phyloP scores from a whole-genome alignment of 2,888 invertebrate species.

The Neoitamus cyanurus region DNA sequence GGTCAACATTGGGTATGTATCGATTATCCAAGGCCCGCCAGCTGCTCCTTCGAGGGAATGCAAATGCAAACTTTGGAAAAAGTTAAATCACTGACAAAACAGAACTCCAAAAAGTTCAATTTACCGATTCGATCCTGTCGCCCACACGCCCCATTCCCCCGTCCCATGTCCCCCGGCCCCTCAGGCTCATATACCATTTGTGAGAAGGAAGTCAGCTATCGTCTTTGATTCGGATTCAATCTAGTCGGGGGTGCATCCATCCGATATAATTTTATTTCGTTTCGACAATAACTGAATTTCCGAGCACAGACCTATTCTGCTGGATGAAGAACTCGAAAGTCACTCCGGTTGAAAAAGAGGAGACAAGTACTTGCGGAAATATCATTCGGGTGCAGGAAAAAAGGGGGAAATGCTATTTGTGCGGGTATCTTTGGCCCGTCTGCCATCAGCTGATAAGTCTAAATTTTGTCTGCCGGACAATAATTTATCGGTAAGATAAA shows the following conservation, averaged over 20 bases:
- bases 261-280: slow-evolving; percentile 14
- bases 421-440: neutral
- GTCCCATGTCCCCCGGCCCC: no score
- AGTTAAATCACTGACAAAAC: slow-evolving; percentile 1
- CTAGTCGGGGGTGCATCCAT: neutral
- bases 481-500: slow-evolving; percentile 22
- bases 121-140: neutral
- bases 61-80: neutral
- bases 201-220: neutral
- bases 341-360: neutral
- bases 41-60: neutral
- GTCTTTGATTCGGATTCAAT: neutral
- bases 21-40: neutral
- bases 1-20: neutral
- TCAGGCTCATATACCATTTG: neutral
- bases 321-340: neutral
- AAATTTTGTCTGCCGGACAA: neutral
- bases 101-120: neutral
- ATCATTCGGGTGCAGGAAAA: neutral
- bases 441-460: neutral
- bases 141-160: neutral
- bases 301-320: neutral
- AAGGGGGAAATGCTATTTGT: neutral
- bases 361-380: slow-evolving; percentile 1
- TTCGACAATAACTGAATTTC: slow-evolving; percentile 24